Conservation (phyloP, 2,113 vertebrate species). For the Oncorhynchus tshawytscha region DNA sequence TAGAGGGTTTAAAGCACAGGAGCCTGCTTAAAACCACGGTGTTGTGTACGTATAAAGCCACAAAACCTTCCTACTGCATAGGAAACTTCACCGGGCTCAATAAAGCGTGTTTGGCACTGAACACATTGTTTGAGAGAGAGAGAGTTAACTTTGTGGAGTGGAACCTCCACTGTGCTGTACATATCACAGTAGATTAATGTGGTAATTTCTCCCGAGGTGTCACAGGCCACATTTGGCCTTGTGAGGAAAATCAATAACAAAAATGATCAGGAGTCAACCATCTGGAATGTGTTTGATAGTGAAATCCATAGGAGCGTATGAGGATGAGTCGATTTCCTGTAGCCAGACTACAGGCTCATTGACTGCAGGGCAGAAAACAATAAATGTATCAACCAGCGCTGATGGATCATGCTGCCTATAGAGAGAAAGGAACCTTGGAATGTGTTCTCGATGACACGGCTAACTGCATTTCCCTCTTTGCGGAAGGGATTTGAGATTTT, state of each 20-base stretch:
- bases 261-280: constrained; percentile 59
- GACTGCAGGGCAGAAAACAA: constrained; percentile 36
- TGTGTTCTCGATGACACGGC: constrained; percentile 27
- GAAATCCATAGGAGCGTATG: constrained; percentile 19
- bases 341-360: constrained; percentile 48
- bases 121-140: neutral
- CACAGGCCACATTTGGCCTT: constrained; percentile 51
- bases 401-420: constrained; percentile 26
- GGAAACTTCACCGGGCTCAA: too few relatives aligned
- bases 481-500: constrained; percentile 18
- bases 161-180: constrained; percentile 21
- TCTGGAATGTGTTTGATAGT: constrained; percentile 46
- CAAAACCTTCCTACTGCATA: too few relatives aligned
- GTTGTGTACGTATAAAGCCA: too few relatives aligned
- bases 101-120: too few relatives aligned
- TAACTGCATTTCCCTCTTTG: constrained; percentile 41
- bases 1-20: too few relatives aligned
- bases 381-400: constrained; percentile 38
- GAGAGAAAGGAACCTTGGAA: constrained; percentile 2
- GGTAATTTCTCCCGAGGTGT: constrained; percentile 38
- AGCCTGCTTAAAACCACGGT: too few relatives aligned
- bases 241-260: constrained; percentile 51
- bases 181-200: constrained; percentile 49
- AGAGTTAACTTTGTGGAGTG: constrained; percentile 20
- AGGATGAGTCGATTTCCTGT: constrained; percentile 34